Percentiles rank a stretch among this genome's conserved stretches.
phyloP scores from a whole-genome alignment of 1,140 invertebrate species.

The Magallana ariakensis region DNA sequence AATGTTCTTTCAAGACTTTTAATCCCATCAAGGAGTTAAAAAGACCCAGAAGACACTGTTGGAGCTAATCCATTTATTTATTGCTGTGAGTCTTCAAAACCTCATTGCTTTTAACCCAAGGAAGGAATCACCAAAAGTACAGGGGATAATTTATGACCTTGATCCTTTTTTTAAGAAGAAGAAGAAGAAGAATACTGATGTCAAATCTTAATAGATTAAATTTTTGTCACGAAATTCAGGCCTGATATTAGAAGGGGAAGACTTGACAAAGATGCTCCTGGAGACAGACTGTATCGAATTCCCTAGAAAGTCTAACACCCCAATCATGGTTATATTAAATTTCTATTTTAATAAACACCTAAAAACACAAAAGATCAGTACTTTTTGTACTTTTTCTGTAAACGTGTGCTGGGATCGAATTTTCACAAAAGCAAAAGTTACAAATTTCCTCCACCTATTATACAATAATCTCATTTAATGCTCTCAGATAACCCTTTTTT shows the following conservation, averaged over 20 bases:
- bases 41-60: no score
- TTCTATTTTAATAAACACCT: constrained; percentile 36
- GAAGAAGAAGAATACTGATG: no score
- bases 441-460: constrained; percentile 13
- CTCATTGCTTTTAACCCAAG: background rate
- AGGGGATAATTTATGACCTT: no score
- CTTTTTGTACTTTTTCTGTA: background rate
- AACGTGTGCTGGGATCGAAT: constrained; percentile 13
- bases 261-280: background rate
- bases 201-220: no score
- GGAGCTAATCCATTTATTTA: constrained; percentile 5
- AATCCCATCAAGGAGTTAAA: background rate
- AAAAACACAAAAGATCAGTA: background rate
- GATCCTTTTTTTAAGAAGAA: no score
- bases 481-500: constrained; percentile 21
- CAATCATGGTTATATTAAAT: background rate
- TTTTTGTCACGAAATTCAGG: no score
- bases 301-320: background rate
- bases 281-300: constrained; percentile 1
- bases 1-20: background rate
- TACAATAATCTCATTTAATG: constrained; percentile 31
- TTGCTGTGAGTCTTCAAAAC: background rate
- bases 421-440: background rate
- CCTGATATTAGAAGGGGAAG: background rate
- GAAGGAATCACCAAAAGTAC: no score